These are phyloP conservation scores for Neodontobutis hainanensis DNA, from an alignment of 2,113 vertebrate species.

Conservation along the genomic window DNA sequence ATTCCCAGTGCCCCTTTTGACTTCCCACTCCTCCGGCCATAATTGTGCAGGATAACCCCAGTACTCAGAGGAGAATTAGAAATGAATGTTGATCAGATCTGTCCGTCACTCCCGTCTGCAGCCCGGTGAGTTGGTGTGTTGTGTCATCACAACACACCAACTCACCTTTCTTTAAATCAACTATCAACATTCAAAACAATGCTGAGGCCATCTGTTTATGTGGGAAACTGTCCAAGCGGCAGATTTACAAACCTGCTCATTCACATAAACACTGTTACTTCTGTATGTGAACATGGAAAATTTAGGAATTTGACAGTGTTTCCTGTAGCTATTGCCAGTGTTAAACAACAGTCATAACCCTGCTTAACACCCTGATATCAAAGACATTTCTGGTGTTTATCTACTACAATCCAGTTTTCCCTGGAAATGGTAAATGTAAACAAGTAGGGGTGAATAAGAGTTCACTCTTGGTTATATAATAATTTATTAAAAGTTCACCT, in stretches of 20 bases:
- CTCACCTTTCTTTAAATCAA: conserved; percentile 43
- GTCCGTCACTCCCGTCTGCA: conserved; percentile 35
- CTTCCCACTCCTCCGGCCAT: conserved; percentile 15
- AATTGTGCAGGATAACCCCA: conserved; percentile 56
- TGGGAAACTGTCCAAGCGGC: conserved; percentile 60
- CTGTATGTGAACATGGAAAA: conserved; percentile 9
- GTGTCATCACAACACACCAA: conserved; percentile 55
- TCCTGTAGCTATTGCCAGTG: not conserved
- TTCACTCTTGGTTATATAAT: not conserved
- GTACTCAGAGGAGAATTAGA: conserved; percentile 58
- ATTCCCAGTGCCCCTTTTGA: conserved; percentile 26
- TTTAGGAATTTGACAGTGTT: not conserved
- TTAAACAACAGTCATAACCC: not conserved
- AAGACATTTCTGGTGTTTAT: not conserved
- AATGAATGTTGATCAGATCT: conserved; percentile 73
- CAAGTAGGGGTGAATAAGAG: not conserved
- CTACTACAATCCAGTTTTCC: not conserved
- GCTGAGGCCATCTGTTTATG: conserved; percentile 64
- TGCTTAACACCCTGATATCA: not conserved
- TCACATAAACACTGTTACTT: conserved; percentile 45
- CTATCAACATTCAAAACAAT: conserved; percentile 45
- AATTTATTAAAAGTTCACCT: too few relatives aligned
- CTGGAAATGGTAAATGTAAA: not conserved
- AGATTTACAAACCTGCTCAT: conserved; percentile 54
- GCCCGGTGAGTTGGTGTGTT: too few relatives aligned